A percentile compares a stretch with the other conserved stretches of the same genome.
Evolutionary conservation across 1,140 invertebrate genomes (phyloP).

Genomic region (Saccostrea cuccullata): DNA sequence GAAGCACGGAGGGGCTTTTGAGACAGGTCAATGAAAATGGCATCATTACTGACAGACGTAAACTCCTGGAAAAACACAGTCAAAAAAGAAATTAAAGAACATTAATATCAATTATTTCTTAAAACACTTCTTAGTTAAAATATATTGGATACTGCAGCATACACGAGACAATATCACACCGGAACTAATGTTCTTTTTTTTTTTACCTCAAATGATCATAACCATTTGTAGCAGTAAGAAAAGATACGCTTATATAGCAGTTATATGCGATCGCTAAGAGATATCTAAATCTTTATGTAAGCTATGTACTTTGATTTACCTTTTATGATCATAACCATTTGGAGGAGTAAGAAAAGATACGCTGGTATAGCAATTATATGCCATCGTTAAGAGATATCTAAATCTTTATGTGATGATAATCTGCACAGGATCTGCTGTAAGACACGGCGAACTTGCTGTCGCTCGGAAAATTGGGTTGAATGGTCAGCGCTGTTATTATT

Average conservation of each 20-base stretch:
- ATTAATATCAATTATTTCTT: not conserved
- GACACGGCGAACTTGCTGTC: slow-evolving; percentile 51
- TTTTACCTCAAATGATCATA: too few relatives aligned
- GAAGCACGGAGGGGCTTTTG: slow-evolving; percentile 44
- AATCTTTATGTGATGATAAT: slow-evolving; percentile 26
- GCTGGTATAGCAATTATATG: too few relatives aligned
- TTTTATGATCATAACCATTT: too few relatives aligned
- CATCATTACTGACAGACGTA: slow-evolving; percentile 44
- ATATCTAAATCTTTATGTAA: too few relatives aligned
- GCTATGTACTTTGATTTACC: too few relatives aligned
- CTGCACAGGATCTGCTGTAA: slow-evolving; percentile 51
- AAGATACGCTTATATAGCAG: too few relatives aligned
- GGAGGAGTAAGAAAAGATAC: too few relatives aligned
- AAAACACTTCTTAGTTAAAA: not conserved
- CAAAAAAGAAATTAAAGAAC: not conserved
- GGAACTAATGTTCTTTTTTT: not conserved
- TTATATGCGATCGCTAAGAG: not conserved
- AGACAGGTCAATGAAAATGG: slow-evolving; percentile 48
- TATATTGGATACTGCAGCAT: not conserved
- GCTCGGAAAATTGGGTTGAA: slow-evolving; percentile 31
- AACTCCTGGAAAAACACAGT: slow-evolving; percentile 46
- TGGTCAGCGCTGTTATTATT: slow-evolving; percentile 44
- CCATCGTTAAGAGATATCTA: too few relatives aligned
- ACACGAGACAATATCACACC: not conserved
- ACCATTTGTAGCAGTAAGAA: too few relatives aligned